Base-by-base conservation (phyloP, 2,888 invertebrate species). In the Xanthorhoe spadicearia region DNA sequence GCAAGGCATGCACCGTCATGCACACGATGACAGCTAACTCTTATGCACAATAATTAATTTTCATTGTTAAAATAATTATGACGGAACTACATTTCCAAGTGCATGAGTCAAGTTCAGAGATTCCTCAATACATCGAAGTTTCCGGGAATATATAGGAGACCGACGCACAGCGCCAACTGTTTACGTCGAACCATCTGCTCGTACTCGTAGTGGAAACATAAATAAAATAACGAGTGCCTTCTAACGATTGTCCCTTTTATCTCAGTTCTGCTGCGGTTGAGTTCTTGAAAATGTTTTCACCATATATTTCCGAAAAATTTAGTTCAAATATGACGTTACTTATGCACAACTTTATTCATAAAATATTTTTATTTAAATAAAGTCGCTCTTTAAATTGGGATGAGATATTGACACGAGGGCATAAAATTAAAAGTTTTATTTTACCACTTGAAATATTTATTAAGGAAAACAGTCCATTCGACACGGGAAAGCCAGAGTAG, bases 41-140 rank as follows among this genome's bases (percentile, higher is more conserved):
- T 10, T 43, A 43, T 15, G 17, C 15, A 48, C 3, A 48, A 15
- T 15, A 2, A 15, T 46, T 17, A 48, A 15, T 17, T 48, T 48
- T 38, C 56, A 46, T 60, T 48, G 53, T 53, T 17, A 43, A 38
- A 55, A 19, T 15, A n/a, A n/a, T n/a, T n/a, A 35, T 23, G 43
- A 48, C 19, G 28, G 15, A 51, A 46, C 18, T 54, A 61, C 60
- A 56, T 66, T 67, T 63, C 50, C 18, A 52, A 61, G 55, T 64
- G 62, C 35, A 72, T 72, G 72, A 70, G 67, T 72, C 73, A 73
- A 73, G 71, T 73, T 73, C 73, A 71, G 50, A 61, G 48, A 54
- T 64, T 62, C 55, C 52, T 60, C 64, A 28, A 61, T 68, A 68
- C 52, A 64, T 63, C 64, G 64, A 69, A 49, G 57, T 70, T 74